Evolutionary conservation across 2,888 invertebrate species (phyloP), one percentile per base, ranked within the genome.

Genomic region (Sphaerophoria taeniata): DNA sequence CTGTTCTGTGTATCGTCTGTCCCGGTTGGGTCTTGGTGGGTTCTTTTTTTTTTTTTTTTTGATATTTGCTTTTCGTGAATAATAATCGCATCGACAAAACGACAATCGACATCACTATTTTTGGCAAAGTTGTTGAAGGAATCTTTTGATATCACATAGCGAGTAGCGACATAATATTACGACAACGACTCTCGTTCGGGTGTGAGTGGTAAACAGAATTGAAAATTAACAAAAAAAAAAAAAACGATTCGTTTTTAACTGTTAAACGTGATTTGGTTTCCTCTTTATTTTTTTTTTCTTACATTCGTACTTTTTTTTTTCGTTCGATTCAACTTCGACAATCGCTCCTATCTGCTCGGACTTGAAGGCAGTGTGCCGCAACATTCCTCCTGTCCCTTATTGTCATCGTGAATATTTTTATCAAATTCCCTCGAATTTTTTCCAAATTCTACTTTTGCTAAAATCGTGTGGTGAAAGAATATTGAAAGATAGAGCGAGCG

Each of bases 301-400:
- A 11, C 12, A 11, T 43, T 9, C 12, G 43, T 9, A 11, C 12
- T 0, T 6, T 43, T 14, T 14, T 63, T 24, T 12, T 36, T 49
- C 34, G 24, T 60, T 53, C 11, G 39, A 39, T 36, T 51, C 53
- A n/a, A 39, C 6, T 51, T 67, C 31, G 53, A n/a, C 9, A 12
- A 49, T 67, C n/a, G n/a, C 39, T 67, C 31, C 51, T 39, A 53
- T 67, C 67, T 67, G 53, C 51, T 53, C 67, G 67, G 53, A 67
- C 67, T 67, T 49, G 9, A 12, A 53, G 67, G 67, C 67, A 53
- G 53, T 24, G 24, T 24, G 24, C 24, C 9, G 2, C 67, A 24
- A 53, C 67, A 53, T 67, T 67, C 67, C 43, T 39, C 24, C 67
- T 53, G 39, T 53, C 53, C 47, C 51, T 63, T 53, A 53, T 53